Evolutionary conservation across 1,140 invertebrate species (phyloP).

Genomic region (Himalopsyche phryganea): DNA sequence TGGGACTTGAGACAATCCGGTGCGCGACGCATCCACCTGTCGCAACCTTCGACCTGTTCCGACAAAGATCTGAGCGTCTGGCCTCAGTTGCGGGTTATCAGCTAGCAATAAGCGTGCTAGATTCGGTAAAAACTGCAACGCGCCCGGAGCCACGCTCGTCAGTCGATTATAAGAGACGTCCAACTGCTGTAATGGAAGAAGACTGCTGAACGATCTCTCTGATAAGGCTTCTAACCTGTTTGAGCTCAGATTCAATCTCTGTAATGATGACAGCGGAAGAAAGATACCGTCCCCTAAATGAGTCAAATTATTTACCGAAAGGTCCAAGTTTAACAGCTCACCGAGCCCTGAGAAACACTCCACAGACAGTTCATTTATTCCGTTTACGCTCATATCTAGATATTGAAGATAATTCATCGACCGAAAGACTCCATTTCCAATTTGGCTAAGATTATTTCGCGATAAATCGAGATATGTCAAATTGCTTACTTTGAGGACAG

Average conservation of each 20-base stretch:
- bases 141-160: constrained; percentile 63
- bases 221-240: constrained; percentile 62
- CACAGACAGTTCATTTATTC: constrained; percentile 41
- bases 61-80: constrained; percentile 60
- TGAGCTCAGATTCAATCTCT: constrained; percentile 67
- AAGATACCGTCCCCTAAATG: constrained; percentile 58
- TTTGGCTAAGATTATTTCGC: constrained; percentile 38
- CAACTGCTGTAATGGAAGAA: constrained; percentile 68
- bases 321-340: constrained; percentile 56
- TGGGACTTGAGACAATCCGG: constrained; percentile 74
- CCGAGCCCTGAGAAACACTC: constrained; percentile 51
- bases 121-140: constrained; percentile 70
- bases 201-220: constrained; percentile 59
- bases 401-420: constrained; percentile 43
- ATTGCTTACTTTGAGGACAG: constrained; percentile 39
- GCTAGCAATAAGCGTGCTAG: constrained; percentile 73
- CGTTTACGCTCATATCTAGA: constrained; percentile 43
- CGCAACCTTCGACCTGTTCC: constrained; percentile 70
- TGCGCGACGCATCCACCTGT: constrained; percentile 78
- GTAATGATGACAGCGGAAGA: constrained; percentile 57
- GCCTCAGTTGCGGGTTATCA: constrained; percentile 63
- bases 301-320: constrained; percentile 58
- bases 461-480: constrained; percentile 47
- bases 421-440: constrained; percentile 40
- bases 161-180: constrained; percentile 78